These are phyloP conservation scores for Rutpela maculata DNA, from an alignment of 2,888 invertebrate genomes.

Conservation along the genomic window DNA sequence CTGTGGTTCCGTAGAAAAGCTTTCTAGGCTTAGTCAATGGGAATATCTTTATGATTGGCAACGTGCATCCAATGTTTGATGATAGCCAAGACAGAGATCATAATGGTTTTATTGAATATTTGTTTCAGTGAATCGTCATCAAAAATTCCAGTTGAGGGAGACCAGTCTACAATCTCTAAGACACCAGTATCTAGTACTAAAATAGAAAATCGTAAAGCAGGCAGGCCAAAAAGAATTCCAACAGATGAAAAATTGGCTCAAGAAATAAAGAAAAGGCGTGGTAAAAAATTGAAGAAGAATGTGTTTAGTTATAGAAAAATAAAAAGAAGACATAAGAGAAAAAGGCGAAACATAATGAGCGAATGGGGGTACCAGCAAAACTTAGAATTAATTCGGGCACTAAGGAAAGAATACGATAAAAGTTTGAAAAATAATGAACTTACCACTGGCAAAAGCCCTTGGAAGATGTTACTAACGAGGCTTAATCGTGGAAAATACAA, in stretches of 20 bases:
- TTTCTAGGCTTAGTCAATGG: too few species aligned
- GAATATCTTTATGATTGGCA: too few species aligned
- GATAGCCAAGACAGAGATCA: too few species aligned
- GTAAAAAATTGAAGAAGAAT: too few species aligned
- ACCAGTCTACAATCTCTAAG: too few species aligned
- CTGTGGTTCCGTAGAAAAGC: too few species aligned
- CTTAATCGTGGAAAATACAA: background rate
- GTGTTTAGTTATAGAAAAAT: background rate
- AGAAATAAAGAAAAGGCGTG: too few species aligned
- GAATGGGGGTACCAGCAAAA: background rate
- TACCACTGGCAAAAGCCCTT: background rate
- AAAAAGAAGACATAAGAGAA: background rate
- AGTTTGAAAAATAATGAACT: background rate
- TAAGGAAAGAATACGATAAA: constrained; percentile 19
- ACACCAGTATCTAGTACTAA: too few species aligned
- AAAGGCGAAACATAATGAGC: background rate
- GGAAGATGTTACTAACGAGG: constrained; percentile 16
- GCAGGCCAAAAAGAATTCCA: background rate
- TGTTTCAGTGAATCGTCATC: background rate
- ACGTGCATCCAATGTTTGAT: too few species aligned
- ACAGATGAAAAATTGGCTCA: too few species aligned
- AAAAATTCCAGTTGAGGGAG: background rate
- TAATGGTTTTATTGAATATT: background rate
- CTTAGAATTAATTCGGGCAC: background rate
- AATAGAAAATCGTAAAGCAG: background rate